phyloP scores from a whole-genome alignment of 2,113 vertebrate species.

The Kryptolebias marmoratus region DNA sequence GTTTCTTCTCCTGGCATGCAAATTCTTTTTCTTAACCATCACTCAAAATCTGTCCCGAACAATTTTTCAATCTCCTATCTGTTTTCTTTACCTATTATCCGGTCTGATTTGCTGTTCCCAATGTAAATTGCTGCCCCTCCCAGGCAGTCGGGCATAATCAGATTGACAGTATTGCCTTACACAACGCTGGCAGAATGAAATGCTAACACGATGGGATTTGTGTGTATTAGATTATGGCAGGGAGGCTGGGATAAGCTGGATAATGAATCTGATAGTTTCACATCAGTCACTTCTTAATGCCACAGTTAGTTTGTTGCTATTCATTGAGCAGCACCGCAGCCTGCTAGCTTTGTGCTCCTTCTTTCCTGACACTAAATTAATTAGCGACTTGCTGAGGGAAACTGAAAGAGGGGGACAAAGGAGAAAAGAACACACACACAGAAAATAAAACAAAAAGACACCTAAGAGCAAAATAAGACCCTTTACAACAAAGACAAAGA shows the following conservation, averaged over 20 bases:
- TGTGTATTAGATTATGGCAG: conserved; percentile 77
- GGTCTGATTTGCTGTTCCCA: conserved; percentile 69
- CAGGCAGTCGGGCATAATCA: conserved; percentile 69
- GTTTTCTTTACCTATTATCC: conserved; percentile 70
- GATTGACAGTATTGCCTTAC: conserved; percentile 77
- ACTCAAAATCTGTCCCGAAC: conserved; percentile 57
- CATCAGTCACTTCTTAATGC: conserved; percentile 76
- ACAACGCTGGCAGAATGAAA: conserved; percentile 77
- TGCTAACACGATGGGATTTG: conserved; percentile 77
- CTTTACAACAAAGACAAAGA: background rate
- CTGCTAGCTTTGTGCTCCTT: conserved; percentile 58
- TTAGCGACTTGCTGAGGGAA: conserved; percentile 75
- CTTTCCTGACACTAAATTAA: conserved; percentile 70
- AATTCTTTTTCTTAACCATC: conserved; percentile 59
- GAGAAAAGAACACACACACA: conserved; percentile 22
- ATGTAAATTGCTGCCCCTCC: conserved; percentile 70
- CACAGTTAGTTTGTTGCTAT: conserved; percentile 71
- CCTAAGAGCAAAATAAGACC: no score
- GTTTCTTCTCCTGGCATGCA: conserved; percentile 28
- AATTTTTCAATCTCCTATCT: conserved; percentile 64
- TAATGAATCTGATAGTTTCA: conserved; percentile 79
- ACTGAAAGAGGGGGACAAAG: conserved; percentile 22
- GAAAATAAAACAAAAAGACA: no score
- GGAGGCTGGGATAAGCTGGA: conserved; percentile 65
- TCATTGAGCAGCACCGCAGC: conserved; percentile 53